These are phyloP conservation scores for Penelope pileata DNA, from an alignment of 2,113 vertebrate genomes.

Conservation along the genomic window DNA sequence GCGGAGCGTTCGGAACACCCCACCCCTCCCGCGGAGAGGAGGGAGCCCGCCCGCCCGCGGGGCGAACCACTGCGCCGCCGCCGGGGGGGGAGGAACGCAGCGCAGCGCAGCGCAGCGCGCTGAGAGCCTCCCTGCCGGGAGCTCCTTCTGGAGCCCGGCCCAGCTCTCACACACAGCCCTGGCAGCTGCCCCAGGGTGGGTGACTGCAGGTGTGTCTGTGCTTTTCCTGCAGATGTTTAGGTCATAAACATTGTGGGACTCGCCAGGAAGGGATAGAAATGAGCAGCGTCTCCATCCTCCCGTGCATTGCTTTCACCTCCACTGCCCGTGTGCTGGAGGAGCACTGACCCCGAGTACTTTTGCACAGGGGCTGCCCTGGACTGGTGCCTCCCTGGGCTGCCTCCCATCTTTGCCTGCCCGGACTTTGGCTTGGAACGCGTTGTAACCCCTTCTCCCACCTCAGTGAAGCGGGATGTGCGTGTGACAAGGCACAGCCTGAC, in stretches of 20 bases:
- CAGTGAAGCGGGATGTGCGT: not conserved
- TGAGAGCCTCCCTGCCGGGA: no score
- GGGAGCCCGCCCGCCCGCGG: no score
- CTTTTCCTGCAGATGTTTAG: not conserved
- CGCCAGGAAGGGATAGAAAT: not conserved
- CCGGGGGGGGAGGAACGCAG: no score
- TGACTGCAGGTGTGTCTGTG: not conserved
- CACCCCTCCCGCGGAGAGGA: no score
- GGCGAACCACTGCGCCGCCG: not conserved
- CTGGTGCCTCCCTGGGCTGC: not conserved
- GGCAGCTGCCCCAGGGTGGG: not conserved
- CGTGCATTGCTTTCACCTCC: not conserved
- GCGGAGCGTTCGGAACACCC: no score
- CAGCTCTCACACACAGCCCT: not conserved
- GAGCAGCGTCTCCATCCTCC: not conserved
- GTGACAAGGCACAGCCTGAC: not conserved
- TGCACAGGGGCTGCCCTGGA: not conserved
- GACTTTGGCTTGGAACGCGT: not conserved
- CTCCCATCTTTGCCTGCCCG: not conserved
- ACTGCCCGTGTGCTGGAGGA: fast-evolving
- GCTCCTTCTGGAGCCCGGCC: not conserved
- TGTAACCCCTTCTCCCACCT: not conserved
- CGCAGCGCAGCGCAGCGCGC: no score
- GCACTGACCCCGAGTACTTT: fast-evolving
- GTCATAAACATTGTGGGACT: not conserved